A percentile compares a stretch with the other conserved stretches of the same genome.
These are phyloP conservation scores for Apostichopus californicus DNA, from an alignment of 35 echinoderm and acorn worm genomes.

Conservation along the genomic window DNA sequence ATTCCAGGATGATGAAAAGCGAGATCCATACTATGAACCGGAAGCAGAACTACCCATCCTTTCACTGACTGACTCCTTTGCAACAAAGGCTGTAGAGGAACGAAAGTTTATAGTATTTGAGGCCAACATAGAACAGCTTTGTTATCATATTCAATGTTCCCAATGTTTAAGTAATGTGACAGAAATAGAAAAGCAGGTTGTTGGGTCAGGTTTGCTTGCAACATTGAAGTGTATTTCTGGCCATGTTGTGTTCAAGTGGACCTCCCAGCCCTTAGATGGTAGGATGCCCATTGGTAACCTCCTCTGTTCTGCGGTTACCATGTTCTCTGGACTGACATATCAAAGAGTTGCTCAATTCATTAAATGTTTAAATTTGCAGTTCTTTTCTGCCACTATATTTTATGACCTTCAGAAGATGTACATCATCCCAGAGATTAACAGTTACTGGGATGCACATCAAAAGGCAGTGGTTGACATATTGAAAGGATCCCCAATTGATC, in stretches of 20 bases:
- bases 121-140: too few species aligned
- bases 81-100: too few species aligned
- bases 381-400: slow-evolving; percentile 47
- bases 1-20: too few species aligned
- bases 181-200: background rate
- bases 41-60: too few species aligned
- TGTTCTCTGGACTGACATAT: background rate
- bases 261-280: slow-evolving; percentile 18
- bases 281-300: background rate
- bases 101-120: too few species aligned
- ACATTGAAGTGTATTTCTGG: background rate
- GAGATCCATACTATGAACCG: too few species aligned
- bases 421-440: slow-evolving; percentile 45
- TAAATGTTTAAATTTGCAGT: too few species aligned
- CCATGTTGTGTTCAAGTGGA: slow-evolving; percentile 2
- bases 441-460: background rate
- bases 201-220: slow-evolving; percentile 16
- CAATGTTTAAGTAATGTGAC: too few species aligned
- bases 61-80: too few species aligned
- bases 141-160: too few species aligned
- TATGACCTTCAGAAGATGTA: slow-evolving; percentile 16
- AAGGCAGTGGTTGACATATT: background rate
- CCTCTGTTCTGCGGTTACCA: background rate
- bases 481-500: background rate
- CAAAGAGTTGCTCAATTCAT: background rate